Evolutionary conservation across 2,888 invertebrate species (phyloP).

Genomic region (Metopia argyrocephala): DNA sequence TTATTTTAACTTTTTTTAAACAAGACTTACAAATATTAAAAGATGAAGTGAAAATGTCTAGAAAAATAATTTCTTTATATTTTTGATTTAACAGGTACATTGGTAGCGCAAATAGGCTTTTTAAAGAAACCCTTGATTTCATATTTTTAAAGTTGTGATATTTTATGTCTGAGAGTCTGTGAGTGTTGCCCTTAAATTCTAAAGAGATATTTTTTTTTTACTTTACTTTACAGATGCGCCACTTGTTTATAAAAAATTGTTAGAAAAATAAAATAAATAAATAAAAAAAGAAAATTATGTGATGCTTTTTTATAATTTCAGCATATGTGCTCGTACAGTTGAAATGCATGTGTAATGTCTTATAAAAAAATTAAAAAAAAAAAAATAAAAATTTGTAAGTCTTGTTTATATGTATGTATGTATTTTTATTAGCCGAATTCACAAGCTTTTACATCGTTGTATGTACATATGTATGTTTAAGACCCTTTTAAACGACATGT

Average conservation of each 20-base stretch:
- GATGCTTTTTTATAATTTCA: no score
- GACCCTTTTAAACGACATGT: no score
- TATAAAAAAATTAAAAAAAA: background rate
- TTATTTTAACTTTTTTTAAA: constrained; percentile 33
- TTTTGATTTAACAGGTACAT: constrained; percentile 71
- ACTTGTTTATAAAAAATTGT: constrained; percentile 18
- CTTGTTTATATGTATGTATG: background rate
- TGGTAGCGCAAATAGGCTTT: constrained; percentile 71
- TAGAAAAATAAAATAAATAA: constrained; percentile 6
- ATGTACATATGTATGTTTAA: no score
- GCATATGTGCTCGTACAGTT: no score
- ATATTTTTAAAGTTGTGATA: constrained; percentile 41
- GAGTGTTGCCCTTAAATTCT: constrained; percentile 34
- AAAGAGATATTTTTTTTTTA: constrained; percentile 8
- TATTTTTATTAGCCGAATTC: no score
- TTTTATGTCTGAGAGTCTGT: background rate
- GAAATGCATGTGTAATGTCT: no score
- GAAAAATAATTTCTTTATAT: constrained; percentile 42
- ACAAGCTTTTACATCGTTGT: no score
- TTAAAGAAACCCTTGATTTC: background rate
- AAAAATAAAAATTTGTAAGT: background rate
- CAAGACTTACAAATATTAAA: constrained; percentile 46
- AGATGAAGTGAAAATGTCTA: constrained; percentile 7
- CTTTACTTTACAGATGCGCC: constrained; percentile 48
- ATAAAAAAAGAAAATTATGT: background rate